These are phyloP conservation scores for Aptenodytes forsteri DNA, from an alignment of 2,113 vertebrate species.

Conservation along the genomic window DNA sequence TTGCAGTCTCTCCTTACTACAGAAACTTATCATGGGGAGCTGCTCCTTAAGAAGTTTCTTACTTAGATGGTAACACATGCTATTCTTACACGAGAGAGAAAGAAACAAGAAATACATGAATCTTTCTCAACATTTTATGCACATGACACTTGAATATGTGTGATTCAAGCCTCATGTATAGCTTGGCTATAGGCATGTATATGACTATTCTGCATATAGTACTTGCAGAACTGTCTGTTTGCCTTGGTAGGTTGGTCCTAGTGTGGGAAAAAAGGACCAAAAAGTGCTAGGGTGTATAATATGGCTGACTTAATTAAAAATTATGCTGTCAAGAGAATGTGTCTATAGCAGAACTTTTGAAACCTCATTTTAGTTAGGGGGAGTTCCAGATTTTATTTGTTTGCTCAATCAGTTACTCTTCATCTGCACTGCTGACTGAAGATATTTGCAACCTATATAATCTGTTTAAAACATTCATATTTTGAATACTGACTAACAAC, in stretches of 20 bases:
- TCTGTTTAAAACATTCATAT: neutral
- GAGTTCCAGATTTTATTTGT: neutral
- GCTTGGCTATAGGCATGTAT: neutral
- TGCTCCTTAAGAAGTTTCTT: neutral
- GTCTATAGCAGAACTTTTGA: neutral
- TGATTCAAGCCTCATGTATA: neutral
- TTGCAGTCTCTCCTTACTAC: neutral
- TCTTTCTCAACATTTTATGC: neutral
- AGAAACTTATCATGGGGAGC: rapidly evolving
- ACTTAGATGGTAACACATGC: neutral
- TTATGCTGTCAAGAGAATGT: neutral
- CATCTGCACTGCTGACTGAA: neutral
- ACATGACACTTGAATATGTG: neutral
- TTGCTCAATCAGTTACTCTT: neutral
- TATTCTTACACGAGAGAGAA: neutral
- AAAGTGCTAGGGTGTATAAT: neutral
- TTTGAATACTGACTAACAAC: neutral
- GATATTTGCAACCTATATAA: neutral
- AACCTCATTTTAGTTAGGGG: neutral
- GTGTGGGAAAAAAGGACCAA: neutral
- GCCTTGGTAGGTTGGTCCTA: neutral
- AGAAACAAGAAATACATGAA: neutral
- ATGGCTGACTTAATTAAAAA: neutral
- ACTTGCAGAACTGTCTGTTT: neutral
- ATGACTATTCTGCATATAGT: too few species aligned